Evolutionary conservation across 2,888 invertebrate species (phyloP), one percentile per base, ranked within the genome.

Genomic region (Aplocera efformata): DNA sequence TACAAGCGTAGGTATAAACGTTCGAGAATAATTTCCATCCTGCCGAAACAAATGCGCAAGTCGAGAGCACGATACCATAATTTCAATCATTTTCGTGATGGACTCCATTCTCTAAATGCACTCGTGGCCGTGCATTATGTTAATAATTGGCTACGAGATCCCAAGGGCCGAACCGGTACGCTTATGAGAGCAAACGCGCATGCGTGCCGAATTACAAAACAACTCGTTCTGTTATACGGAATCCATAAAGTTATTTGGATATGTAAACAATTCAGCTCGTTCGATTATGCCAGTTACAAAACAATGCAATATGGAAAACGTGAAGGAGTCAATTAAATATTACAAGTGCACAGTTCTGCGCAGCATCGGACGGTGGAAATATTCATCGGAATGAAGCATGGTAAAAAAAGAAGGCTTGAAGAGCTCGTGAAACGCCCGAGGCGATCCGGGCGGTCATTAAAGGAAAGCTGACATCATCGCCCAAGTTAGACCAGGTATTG

Each of bases 391-490:
- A 59, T 51, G 49, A 61, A 58, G 60, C 56, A 59, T 53, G 51
- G 52, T 53, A 56, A 62, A 69, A 65, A 62, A 66, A 48, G 60
- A 60, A 62, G 60, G 56, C 64, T 70, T 73, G 68, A 68, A 67
- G 73, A 67, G 74, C 64, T 73, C 66, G 71, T 66, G 75, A 75
- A 76, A 67, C 67, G 78, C 75, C 72, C 56, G 67, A 61, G 72
- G 79, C 77, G 62, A 64, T 58, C 52, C 55, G 55, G 42, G 58
- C 67, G 63, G 61, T 72, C 76, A 71, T 78, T 79, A 78, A 73
- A 76, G 78, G 75, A 74, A 67, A 62, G 64, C 82, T 88, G 88
- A 88, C 88, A 88, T 88, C 88, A 88, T 78, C 86, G 82, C 72
- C 77, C 46, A 72, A 79, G 64, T 81, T 78, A 75, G 73, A 67